Evolutionary conservation across 1,140 invertebrate species (phyloP), one percentile per base, ranked within the genome.

Genomic region (Drosophila busckii): DNA sequence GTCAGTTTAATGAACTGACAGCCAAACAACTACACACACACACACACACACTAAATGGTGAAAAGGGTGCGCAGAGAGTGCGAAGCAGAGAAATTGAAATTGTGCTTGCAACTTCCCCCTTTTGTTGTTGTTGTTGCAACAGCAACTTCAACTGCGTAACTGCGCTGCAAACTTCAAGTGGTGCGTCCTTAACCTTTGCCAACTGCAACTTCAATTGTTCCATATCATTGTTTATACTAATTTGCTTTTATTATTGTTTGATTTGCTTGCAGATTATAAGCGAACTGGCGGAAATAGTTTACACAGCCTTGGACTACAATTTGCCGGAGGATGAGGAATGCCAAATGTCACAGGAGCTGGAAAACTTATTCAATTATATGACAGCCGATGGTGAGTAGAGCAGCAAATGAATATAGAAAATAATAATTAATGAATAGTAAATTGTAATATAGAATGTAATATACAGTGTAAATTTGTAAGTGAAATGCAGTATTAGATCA

Each of bases 271-370:
- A 96, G 94, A 88, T 96, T 64, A 90, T 96, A 50, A 91, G 92
- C 50, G 93, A 93, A 54, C 85, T 98, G 73, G 96, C 95, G 3
- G 88, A 94, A 49, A 90, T 95, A 46, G 91, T 98, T 46, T 98
- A 94, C 88, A 91, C 92, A 55, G 95, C 96, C n/a, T 88, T 98
- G 71, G 96, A 97, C 88, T 96, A 93, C 89, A 93, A 94, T 56
- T 88, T 96, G 78, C 90, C 91, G 32, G 92, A 93, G 64, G 92
- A 94, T 50, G 95, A 97, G 87, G 96, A 98, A 88, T 90, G 93
- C 50, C 90, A 92, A 61, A 92, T 98, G 49, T 95, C 94, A 63
- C 91, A 92, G 7, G 94, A 96, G 69, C 90, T 98, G 31, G 95
- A 96, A 87, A 89, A 91, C 17, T 91, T 98, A 7, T 95, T 98